Evolutionary conservation across 1,140 invertebrate species (phyloP), one percentile per base, ranked within the genome.

Genomic region (Zaprionus ornatus): DNA sequence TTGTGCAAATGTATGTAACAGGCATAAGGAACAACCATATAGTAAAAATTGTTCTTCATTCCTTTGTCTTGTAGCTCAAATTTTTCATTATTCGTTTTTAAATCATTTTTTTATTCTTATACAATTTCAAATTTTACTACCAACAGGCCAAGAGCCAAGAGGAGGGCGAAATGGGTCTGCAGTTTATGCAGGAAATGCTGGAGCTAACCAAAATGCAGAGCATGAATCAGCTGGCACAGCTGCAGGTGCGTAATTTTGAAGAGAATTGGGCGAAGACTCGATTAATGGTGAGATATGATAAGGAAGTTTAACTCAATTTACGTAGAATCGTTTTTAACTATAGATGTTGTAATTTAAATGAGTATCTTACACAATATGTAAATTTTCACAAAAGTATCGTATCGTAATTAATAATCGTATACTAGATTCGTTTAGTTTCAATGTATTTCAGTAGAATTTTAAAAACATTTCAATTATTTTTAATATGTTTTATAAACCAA

Each of bases 101-200:
- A 13, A 4, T 21, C 4, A 50, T 48, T 21, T 21, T 48, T 21
- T 9, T 12, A 48, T 21, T 6, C 5, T n/a, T n/a, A 48, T 21
- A 48, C 42, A 1, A 48, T 48, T 48, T 9, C 3, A 17, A 15
- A 23, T 13, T 42, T 17, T 17, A 45, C 6, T 9, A n/a, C 45
- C 45, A 4, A 56, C 90, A 98, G 97, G 98, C 98, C 12, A 95
- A 96, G 90, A 96, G 96, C 54, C 93, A 96, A 13, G 95, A 96
- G 77, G 96, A 98, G 90, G 98, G 97, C 2, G 96, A 98, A 90
- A 97, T 99, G 93, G 98, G 99, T 1, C 92, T 99, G 23, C 94
- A 97, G 29, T 99, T 99, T 87, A 99, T 99, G 97, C 97, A 98
- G 87, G 98, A 99, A 93, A 99, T 99, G 97, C 95, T 98, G 9